Conservation (phyloP, 2,797 vertebrate species). For the Gephyroberyx darwinii region DNA sequence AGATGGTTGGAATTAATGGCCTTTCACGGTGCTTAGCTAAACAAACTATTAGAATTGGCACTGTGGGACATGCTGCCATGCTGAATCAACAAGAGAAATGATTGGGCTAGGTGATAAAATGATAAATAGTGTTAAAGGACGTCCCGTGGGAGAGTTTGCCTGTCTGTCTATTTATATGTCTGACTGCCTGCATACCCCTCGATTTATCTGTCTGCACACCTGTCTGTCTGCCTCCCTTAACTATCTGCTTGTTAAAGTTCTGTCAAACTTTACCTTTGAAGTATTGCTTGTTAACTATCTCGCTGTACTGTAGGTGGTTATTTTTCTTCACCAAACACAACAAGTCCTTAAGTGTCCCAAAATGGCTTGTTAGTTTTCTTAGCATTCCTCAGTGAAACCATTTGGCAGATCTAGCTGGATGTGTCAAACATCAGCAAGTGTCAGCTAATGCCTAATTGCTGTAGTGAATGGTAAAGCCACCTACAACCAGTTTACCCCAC, state of each 20-base stretch:
- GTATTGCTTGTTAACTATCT: too few species aligned
- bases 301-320: too few species aligned
- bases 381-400: constrained; percentile 17
- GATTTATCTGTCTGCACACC: background rate
- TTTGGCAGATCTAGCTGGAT: too few species aligned
- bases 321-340: too few species aligned
- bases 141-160: constrained; percentile 45
- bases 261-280: too few species aligned
- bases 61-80: constrained; percentile 48
- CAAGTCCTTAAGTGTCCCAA: background rate
- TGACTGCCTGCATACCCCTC: constrained; percentile 5
- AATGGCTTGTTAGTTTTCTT: constrained; percentile 30
- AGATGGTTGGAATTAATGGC: constrained; percentile 66
- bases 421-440: too few species aligned
- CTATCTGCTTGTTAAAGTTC: too few species aligned
- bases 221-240: background rate
- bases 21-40: constrained; percentile 65
- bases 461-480: too few species aligned
- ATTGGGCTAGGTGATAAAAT: constrained; percentile 53
- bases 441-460: too few species aligned
- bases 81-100: constrained; percentile 57
- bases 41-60: constrained; percentile 64
- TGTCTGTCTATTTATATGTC: constrained; percentile 11
- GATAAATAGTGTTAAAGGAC: constrained; percentile 45
- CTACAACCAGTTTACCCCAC: too few species aligned